Evolutionary conservation across 2,113 vertebrate genomes (phyloP), one percentile per base, ranked within the genome.

Genomic region (Candoia aspera): DNA sequence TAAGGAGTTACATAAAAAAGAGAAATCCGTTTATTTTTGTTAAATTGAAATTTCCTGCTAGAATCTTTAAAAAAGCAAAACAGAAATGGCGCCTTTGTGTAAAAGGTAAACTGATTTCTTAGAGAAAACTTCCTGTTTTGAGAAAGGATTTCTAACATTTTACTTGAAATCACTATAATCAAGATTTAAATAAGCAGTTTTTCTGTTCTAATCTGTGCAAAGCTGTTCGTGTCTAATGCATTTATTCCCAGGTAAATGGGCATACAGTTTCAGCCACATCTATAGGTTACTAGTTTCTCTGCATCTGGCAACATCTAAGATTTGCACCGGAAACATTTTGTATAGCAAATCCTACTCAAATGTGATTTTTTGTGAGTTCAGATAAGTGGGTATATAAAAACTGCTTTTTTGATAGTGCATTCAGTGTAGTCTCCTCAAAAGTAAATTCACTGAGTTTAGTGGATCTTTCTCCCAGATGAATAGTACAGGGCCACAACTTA

Each of bases 1-100:
- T 79, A 64, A 93, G 95, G 93, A 95, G 94, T 93, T 93, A 92
- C 89, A 94, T 92, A 93, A 95, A 93, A 92, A 94, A 93, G 94
- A 94, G 57, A 93, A 91, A 90, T 79, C 0, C 9, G 26, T 84
- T 84, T 17, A 29, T 2, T 79, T 91, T 90, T 86, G 37, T 49
- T 10, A 95, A 42, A 64, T 29, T 33, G 33, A 24, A 42, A 55
- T 79, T 42, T 24, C 21, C 13, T 13, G 68, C 86, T 87, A 91
- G 93, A 90, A 92, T 95, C 85, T 91, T 93, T 37, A 91, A 91
- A 90, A 84, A 79, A 79, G 9, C 17, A 79, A 59, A 59, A 23
- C 58, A 59, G 21, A 90, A 94, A 92, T 91, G 49, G 89, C 58
- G 89, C 55, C 93, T 92, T 92, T 91, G 87, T 87, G 84, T 33